phyloP scores from a whole-genome alignment of 2,888 invertebrate species.

The Idaea biselata region DNA sequence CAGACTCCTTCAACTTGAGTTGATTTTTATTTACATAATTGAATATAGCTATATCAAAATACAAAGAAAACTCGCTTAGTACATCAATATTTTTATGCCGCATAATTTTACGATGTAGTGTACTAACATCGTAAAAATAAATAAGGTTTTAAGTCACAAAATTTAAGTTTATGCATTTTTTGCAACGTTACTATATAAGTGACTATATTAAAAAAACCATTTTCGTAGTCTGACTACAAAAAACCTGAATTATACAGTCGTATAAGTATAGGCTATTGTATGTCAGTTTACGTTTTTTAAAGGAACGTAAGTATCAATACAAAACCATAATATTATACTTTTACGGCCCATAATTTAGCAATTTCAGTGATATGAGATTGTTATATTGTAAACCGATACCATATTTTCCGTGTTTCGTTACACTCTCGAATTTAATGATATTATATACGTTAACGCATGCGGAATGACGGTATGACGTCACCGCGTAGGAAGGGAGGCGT shows the following conservation, averaged over 20 bases:
- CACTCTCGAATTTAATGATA: constrained; percentile 42
- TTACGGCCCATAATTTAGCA: constrained; percentile 1
- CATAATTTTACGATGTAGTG: background rate
- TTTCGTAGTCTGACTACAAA: background rate
- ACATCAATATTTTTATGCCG: background rate
- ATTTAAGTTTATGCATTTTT: background rate
- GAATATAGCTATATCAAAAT: background rate
- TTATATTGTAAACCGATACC: constrained; percentile 22
- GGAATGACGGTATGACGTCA: constrained; percentile 64
- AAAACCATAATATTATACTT: background rate
- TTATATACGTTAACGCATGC: constrained; percentile 38
- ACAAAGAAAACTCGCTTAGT: background rate
- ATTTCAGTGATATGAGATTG: constrained; percentile 17
- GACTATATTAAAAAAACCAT: background rate
- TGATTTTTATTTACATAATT: background rate
- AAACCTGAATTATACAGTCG: background rate
- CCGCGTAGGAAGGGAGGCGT: constrained; percentile 35
- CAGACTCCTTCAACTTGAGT: background rate
- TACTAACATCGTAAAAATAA: background rate
- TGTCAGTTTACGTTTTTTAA: background rate
- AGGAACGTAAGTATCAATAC: background rate
- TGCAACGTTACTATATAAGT: background rate
- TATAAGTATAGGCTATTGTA: background rate
- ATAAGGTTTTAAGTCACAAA: background rate
- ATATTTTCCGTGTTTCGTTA: constrained; percentile 35